A percentile compares a stretch with the other conserved stretches of the same genome.
Evolutionary conservation across 2,888 invertebrate genomes (phyloP).

Genomic region (Drosophila mimetica): DNA sequence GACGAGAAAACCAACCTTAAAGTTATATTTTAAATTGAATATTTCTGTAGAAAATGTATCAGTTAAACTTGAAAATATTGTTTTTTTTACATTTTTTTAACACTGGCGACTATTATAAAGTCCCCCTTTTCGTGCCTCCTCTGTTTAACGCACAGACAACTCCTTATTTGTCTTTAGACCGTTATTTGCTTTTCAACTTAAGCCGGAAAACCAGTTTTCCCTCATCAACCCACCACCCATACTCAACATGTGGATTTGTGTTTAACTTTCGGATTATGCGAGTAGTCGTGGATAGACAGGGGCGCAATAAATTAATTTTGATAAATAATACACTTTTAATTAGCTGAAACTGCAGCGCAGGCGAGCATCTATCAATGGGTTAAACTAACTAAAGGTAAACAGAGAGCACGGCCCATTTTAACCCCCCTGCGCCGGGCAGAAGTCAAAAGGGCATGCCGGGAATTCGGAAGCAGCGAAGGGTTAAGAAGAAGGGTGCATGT

Average conservation of each 20-base stretch:
- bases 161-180: constrained; percentile 34
- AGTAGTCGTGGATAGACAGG: constrained; percentile 47
- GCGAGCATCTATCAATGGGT: constrained; percentile 16
- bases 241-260: constrained; percentile 29
- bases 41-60: too few species aligned
- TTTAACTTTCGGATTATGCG: constrained; percentile 66
- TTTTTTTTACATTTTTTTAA: too few species aligned
- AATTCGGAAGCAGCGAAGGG: constrained; percentile 39
- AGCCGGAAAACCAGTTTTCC: constrained; percentile 64
- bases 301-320: constrained; percentile 63
- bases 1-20: too few species aligned
- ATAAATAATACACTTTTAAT: constrained; percentile 78
- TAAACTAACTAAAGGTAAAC: constrained; percentile 25
- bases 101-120: too few species aligned
- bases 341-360: constrained; percentile 52
- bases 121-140: constrained; percentile 2
- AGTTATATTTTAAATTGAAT: too few species aligned
- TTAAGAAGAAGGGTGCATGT: constrained; percentile 32
- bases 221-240: constrained; percentile 3
- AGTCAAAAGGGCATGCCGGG: constrained; percentile 38
- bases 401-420: background rate
- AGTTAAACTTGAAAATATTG: too few species aligned
- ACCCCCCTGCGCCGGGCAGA: constrained; percentile 7
- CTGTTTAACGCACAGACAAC: constrained; percentile 19
- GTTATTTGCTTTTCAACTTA: constrained; percentile 62